Conservation (phyloP, 2,113 vertebrate species). For the Balaenoptera acutorostrata region DNA sequence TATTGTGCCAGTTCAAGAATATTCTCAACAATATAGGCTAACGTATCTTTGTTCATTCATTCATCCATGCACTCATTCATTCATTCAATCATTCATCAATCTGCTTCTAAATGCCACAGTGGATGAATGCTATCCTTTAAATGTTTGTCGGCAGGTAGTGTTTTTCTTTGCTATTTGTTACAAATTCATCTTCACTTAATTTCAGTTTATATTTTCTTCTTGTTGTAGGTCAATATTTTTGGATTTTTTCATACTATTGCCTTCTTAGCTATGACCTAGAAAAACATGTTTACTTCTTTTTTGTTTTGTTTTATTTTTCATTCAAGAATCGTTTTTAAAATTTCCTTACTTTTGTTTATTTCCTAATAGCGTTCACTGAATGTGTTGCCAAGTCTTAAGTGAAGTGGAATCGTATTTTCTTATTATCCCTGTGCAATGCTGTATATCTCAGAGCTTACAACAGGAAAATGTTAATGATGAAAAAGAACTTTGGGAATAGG, state of each 20-base stretch:
- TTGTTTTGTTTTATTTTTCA: not conserved
- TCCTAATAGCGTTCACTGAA: not conserved
- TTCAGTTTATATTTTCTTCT: conserved; percentile 19
- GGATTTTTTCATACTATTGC: not conserved
- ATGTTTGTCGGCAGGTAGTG: not conserved
- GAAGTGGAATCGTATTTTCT: not conserved
- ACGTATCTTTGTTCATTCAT: not conserved
- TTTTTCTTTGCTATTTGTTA: not conserved
- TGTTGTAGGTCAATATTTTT: not conserved
- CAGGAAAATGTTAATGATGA: not conserved
- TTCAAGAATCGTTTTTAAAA: not conserved
- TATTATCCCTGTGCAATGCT: not conserved
- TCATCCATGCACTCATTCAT: not conserved
- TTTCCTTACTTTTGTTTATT: not conserved
- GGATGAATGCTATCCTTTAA: not conserved
- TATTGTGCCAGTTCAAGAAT: not conserved
- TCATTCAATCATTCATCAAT: not conserved
- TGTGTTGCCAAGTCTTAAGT: not conserved
- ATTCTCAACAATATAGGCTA: not conserved
- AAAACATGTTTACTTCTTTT: not conserved
- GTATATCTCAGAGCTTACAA: not conserved
- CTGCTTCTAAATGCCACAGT: not conserved
- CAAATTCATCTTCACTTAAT: not conserved
- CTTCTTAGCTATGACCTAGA: not conserved
- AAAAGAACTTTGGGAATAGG: not conserved